A percentile compares a stretch with the other conserved stretches of the same genome.
Conservation (phyloP, 2,797 vertebrate genomes). For the Pyrocephalus nanus region DNA sequence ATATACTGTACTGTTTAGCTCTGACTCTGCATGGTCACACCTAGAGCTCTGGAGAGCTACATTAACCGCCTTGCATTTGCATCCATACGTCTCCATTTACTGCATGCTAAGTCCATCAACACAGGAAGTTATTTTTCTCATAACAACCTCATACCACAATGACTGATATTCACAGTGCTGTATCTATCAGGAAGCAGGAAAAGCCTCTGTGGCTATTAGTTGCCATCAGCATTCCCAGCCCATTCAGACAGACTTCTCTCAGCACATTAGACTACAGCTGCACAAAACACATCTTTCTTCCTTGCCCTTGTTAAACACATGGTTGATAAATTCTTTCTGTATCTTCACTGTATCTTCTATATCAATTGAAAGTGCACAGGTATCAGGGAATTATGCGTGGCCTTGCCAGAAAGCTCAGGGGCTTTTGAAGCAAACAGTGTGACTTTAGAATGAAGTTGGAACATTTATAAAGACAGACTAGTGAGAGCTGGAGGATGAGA, state of each 20-base stretch:
- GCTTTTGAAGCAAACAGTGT: not conserved
- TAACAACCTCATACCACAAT: slow-evolving; percentile 27
- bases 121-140: slow-evolving; percentile 57
- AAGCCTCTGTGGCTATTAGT: slow-evolving; percentile 29
- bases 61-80: not conserved
- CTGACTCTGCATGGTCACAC: not conserved
- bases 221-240: slow-evolving; percentile 40
- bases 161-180: slow-evolving; percentile 14
- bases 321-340: not conserved
- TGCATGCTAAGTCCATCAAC: slow-evolving; percentile 32
- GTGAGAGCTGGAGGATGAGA: not conserved
- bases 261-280: slow-evolving; percentile 11
- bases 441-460: not conserved
- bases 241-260: not conserved
- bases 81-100: not conserved
- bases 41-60: not conserved
- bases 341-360: not conserved
- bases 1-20: not conserved
- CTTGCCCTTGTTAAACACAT: not conserved
- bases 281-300: not conserved
- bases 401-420: not conserved
- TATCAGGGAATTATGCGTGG: not conserved
- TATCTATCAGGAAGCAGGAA: slow-evolving; percentile 35
- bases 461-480: not conserved
- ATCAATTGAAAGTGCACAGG: not conserved